Evolutionary conservation across 2,888 invertebrate species (phyloP), one percentile per base, ranked within the genome.

Genomic region (Osmoderma eremita): DNA sequence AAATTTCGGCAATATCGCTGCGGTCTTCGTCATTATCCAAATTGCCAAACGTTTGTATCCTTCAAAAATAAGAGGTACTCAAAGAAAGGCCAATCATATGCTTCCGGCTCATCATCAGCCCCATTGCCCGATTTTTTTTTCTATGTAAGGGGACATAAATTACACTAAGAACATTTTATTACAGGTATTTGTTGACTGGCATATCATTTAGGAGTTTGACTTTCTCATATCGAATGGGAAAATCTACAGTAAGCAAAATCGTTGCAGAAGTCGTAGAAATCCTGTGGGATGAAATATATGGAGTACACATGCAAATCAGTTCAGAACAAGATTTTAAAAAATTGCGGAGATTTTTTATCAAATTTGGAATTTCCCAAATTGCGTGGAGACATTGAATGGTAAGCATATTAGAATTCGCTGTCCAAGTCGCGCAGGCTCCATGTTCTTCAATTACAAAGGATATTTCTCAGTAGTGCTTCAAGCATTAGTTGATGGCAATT

Each of bases 331-430:
- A 73, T 61, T 77, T 72, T 73, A 72, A 70, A 15, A 10, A 15
- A 74, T 75, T 61, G 71, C 75, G 42, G 53, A 73, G 24, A 64
- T 72, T 68, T 77, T 75, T 69, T 20, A 74, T 13, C 12, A 36
- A 51, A 63, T 74, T 38, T 75, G 74, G 74, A 75, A 75, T 62
- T 50, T 77, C 38, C 73, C 74, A 12, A 74, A 76, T 63, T 76
- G 75, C 63, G 50, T 75, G 22, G 74, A 74, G 49, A 36, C 54
- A 38, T 36, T 54, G 30, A 76, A 78, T 45, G 76, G 75, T 12
- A 75, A 73, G 58, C 76, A 76, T 64, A 65, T 73, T n/a, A 48
- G 72, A 56, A 74, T 75, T 49, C n/a, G n/a, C n/a, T n/a, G n/a
- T n/a, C n/a, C n/a, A n/a, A n/a, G n/a, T n/a, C n/a, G n/a, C n/a